These are phyloP conservation scores for Mionectes olivaceus DNA, from an alignment of 2,797 vertebrate genomes.

Conservation along the genomic window DNA sequence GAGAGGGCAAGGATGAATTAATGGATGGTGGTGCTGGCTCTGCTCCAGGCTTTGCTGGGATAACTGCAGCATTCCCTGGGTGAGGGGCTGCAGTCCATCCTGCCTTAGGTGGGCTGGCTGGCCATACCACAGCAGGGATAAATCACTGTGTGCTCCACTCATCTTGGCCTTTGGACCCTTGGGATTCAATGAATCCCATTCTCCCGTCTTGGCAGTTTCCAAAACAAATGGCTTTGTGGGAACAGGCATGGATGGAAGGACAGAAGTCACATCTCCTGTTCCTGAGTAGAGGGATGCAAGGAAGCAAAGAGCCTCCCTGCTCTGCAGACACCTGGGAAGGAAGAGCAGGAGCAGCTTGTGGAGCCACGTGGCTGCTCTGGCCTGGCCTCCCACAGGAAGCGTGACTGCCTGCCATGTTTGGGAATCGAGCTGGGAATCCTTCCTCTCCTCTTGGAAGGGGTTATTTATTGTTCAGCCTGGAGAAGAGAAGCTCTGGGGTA, in stretches of 20 bases:
- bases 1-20: not conserved
- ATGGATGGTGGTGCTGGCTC: not conserved
- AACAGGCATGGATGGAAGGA: not conserved
- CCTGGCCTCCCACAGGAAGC: too few species aligned
- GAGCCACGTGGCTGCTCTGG: too few species aligned
- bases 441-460: too few species aligned
- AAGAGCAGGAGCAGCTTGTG: too few species aligned
- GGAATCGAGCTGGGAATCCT: too few species aligned
- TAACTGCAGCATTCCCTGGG: not conserved
- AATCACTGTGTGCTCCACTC: rapidly evolving
- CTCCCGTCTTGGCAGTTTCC: not conserved
- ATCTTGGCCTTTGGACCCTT: rapidly evolving
- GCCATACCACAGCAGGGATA: rapidly evolving
- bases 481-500: too few species aligned
- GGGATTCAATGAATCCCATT: not conserved
- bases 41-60: not conserved
- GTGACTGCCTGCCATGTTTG: too few species aligned
- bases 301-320: not conserved
- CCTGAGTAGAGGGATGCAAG: not conserved
- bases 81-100: rapidly evolving
- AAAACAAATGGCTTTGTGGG: rapidly evolving
- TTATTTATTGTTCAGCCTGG: too few species aligned
- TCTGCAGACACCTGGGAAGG: too few species aligned
- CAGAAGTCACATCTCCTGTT: not conserved
- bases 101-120: not conserved